These are phyloP conservation scores for Rhinophrynus dorsalis DNA, from an alignment of 2,797 vertebrate genomes.

Conservation along the genomic window DNA sequence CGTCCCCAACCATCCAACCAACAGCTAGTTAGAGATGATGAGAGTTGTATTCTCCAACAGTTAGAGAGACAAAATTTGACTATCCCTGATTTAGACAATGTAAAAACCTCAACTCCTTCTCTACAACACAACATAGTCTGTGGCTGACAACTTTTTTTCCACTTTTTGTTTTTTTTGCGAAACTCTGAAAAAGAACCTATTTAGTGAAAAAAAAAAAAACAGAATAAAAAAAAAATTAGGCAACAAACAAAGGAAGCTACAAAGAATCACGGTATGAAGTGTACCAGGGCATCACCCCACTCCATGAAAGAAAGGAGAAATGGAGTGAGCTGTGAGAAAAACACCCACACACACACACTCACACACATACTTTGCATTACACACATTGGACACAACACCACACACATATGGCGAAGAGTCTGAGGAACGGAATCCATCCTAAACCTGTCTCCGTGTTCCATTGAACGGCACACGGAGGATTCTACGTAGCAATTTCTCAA, in stretches of 20 bases:
- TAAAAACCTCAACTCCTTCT: neutral
- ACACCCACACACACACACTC: conserved; percentile 44
- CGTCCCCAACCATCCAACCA: no score
- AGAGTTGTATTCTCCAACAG: no score
- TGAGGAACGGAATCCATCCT: conserved; percentile 48
- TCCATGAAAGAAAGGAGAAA: conserved; percentile 37
- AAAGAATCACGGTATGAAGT: conserved; percentile 45
- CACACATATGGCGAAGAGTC: conserved; percentile 44
- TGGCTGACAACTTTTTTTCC: conserved; percentile 6
- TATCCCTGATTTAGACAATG: no score
- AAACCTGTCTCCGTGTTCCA: conserved; percentile 39
- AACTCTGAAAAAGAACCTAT: conserved; percentile 45
- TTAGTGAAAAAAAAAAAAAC: conserved; percentile 36
- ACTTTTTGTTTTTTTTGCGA: conserved; percentile 9
- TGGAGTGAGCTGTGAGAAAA: conserved; percentile 27
- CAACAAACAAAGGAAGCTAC: conserved; percentile 39
- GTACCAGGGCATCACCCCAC: conserved; percentile 21
- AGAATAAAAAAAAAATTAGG: conserved; percentile 29
- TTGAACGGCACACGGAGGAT: conserved; percentile 25
- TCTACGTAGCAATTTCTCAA: conserved; percentile 49
- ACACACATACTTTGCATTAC: conserved; percentile 41
- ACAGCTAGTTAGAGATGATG: no score
- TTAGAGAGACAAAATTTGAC: no score
- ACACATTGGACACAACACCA: conserved; percentile 52
- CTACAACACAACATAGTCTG: conserved; percentile 22